These are phyloP conservation scores for Liodrosophila aerea DNA, from an alignment of 2,888 invertebrate genomes.

Conservation along the genomic window DNA sequence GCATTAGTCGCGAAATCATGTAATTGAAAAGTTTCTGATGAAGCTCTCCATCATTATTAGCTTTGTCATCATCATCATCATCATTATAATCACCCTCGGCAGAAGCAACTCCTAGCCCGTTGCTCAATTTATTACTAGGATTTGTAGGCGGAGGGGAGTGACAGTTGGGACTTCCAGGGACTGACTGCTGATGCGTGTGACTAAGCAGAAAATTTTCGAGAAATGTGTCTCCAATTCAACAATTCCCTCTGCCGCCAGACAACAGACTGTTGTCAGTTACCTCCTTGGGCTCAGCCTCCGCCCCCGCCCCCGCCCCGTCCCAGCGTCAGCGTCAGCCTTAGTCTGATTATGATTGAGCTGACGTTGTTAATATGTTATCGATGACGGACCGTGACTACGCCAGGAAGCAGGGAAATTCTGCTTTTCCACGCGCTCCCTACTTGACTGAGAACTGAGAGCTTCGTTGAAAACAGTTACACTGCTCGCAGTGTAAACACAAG, in stretches of 20 bases:
- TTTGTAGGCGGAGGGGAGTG: constrained; percentile 30
- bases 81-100: constrained; percentile 4
- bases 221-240: constrained; percentile 26
- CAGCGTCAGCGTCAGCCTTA: too few relatives aligned
- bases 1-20: constrained; percentile 37
- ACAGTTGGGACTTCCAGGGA: constrained; percentile 24
- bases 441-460: constrained; percentile 31
- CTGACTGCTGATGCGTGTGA: constrained; percentile 59
- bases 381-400: constrained; percentile 24
- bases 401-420: background rate
- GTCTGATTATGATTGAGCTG: constrained; percentile 75
- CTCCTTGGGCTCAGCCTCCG: background rate
- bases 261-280: background rate
- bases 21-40: constrained; percentile 63
- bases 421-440: constrained; percentile 17
- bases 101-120: constrained; percentile 31
- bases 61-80: constrained; percentile 18
- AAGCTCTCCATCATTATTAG: constrained; percentile 27
- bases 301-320: background rate
- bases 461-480: constrained; percentile 69
- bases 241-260: constrained; percentile 15
- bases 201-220: constrained; percentile 59
- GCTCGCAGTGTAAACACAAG: constrained; percentile 48
- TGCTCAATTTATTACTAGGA: constrained; percentile 62
- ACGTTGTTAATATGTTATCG: constrained; percentile 76